phyloP scores from a whole-genome alignment of 2,113 vertebrate genomes.

The Dermatemys mawii region DNA sequence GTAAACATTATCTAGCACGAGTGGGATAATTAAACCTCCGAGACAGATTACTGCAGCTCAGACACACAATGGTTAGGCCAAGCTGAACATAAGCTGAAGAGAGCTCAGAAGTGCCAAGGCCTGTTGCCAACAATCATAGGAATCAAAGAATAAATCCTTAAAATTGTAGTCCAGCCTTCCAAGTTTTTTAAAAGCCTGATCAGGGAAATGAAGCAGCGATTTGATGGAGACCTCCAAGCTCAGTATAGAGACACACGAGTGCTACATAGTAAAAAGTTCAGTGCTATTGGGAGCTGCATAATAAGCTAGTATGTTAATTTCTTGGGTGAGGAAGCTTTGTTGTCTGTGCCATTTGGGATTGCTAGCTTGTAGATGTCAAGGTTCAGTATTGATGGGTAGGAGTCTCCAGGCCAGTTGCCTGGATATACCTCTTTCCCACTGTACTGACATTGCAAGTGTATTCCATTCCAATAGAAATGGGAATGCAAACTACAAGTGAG shows the following conservation, averaged over 20 bases:
- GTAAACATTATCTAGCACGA: neutral
- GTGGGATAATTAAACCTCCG: constrained; percentile 33
- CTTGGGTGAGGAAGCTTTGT: neutral
- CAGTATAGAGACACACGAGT: neutral
- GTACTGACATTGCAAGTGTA: neutral
- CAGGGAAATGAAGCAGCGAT: neutral
- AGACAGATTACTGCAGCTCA: neutral
- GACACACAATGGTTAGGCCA: neutral
- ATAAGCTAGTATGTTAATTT: neutral
- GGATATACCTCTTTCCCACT: neutral
- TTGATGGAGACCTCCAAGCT: neutral
- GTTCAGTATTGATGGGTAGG: neutral
- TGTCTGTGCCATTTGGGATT: neutral
- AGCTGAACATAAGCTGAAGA: neutral
- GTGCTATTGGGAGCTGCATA: neutral
- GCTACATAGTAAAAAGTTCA: neutral
- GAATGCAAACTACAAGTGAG: neutral
- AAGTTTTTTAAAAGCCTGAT: neutral
- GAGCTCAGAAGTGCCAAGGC: neutral
- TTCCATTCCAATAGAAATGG: neutral
- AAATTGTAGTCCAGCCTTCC: neutral
- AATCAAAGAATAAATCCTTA: neutral
- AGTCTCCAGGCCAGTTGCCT: neutral
- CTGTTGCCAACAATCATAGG: neutral
- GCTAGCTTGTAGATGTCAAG: neutral